phyloP scores from a whole-genome alignment of 2,888 invertebrate genomes.

The Apotomis betuletana region DNA sequence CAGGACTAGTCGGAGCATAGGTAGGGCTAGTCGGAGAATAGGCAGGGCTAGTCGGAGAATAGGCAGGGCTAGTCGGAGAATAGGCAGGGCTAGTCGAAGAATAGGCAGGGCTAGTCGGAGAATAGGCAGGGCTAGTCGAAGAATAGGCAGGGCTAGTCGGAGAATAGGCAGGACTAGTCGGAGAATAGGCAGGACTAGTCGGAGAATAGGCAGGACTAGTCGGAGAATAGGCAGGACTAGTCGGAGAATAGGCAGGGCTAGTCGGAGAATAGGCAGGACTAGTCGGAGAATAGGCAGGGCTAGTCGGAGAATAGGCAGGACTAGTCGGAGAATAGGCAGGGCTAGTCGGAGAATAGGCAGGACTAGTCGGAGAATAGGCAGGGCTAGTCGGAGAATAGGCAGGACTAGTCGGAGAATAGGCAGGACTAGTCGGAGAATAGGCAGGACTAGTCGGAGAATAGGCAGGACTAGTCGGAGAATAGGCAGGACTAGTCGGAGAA shows the following conservation, averaged over 20 bases:
- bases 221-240: constrained; percentile 50
- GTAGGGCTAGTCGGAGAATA: constrained; percentile 88
- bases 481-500: constrained; percentile 85
- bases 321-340: constrained; percentile 88
- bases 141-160: too few relatives aligned
- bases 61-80: constrained; percentile 89
- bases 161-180: too few relatives aligned
- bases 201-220: constrained; percentile 2
- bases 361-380: constrained; percentile 88
- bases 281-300: constrained; percentile 48
- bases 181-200: not conserved
- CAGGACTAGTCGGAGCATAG: too few relatives aligned
- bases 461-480: constrained; percentile 68
- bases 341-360: constrained; percentile 89
- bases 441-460: constrained; percentile 82
- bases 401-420: constrained; percentile 89
- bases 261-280: constrained; percentile 80
- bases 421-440: constrained; percentile 88
- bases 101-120: constrained; percentile 89
- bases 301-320: constrained; percentile 91
- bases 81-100: constrained; percentile 88
- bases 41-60: constrained; percentile 87
- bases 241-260: constrained; percentile 90
- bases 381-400: constrained; percentile 90
- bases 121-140: constrained; percentile 89